Evolutionary conservation across 2,113 vertebrate genomes (phyloP).

Genomic region (Athene noctua): DNA sequence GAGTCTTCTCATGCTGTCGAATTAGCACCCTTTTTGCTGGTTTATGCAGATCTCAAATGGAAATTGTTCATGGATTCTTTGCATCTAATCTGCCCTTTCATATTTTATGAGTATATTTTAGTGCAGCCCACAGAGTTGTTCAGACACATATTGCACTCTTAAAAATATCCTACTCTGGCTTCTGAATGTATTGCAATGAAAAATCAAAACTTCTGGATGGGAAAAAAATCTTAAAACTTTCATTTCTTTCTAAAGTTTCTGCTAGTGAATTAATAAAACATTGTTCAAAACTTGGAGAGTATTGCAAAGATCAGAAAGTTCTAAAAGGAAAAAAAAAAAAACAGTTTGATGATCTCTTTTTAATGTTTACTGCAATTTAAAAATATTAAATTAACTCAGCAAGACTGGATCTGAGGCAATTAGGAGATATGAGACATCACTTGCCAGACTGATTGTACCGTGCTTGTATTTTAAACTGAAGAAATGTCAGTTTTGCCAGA

Average conservation of each 20-base stretch:
- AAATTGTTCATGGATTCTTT: background rate
- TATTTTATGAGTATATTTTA: background rate
- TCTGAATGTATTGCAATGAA: background rate
- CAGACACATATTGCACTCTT: background rate
- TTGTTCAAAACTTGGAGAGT: background rate
- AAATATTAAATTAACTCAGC: slow-evolving; percentile 10
- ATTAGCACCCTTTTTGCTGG: background rate
- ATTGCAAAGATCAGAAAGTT: background rate
- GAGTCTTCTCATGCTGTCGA: background rate
- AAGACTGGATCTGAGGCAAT: background rate
- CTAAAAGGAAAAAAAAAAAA: background rate
- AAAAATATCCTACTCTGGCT: background rate
- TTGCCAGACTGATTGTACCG: slow-evolving; percentile 10
- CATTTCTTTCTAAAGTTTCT: background rate
- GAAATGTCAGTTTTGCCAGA: slow-evolving; percentile 16
- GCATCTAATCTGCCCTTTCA: background rate
- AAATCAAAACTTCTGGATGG: background rate
- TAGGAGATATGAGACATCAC: background rate
- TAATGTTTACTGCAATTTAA: slow-evolving; percentile 32
- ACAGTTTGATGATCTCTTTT: background rate
- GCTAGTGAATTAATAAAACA: background rate
- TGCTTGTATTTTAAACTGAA: background rate
- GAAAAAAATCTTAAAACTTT: background rate
- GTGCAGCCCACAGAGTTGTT: background rate
- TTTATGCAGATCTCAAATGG: background rate